A percentile compares a stretch with the other conserved stretches of the same genome.
Conservation (phyloP, 2,113 vertebrate species). For the Centropristis striata region DNA sequence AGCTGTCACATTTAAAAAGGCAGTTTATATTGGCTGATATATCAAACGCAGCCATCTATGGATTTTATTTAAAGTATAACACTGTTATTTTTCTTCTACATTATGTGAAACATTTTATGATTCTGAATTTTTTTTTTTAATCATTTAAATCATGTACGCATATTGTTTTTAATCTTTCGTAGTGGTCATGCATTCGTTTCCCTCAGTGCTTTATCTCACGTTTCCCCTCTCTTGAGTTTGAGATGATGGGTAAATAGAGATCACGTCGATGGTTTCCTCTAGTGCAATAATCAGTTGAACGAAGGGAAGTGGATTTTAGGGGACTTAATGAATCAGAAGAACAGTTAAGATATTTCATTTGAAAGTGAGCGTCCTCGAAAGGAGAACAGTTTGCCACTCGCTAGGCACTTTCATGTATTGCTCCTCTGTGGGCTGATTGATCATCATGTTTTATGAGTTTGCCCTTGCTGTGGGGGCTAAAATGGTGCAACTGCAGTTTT, state of each 20-base stretch:
- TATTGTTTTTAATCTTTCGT: conserved; percentile 76
- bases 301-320: conserved; percentile 77
- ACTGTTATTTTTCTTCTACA: conserved; percentile 67
- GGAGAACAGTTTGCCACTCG: conserved; percentile 42
- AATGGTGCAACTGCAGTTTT: conserved; percentile 55
- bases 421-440: conserved; percentile 44
- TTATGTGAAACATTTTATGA: conserved; percentile 67
- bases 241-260: conserved; percentile 72
- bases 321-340: conserved; percentile 35
- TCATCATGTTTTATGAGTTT: conserved; percentile 35
- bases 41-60: conserved; percentile 63
- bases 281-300: conserved; percentile 94
- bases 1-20: conserved; percentile 45
- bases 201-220: conserved; percentile 58
- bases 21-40: conserved; percentile 65
- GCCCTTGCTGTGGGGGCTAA: conserved; percentile 27
- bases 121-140: conserved; percentile 80
- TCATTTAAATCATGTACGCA: conserved; percentile 77
- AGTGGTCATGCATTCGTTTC: conserved; percentile 75
- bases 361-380: conserved; percentile 36
- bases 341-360: conserved; percentile 53
- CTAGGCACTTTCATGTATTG: conserved; percentile 49
- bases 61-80: conserved; percentile 76
- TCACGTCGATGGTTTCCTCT: conserved; percentile 88
- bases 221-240: conserved; percentile 43